These are phyloP conservation scores for Pachypsylla venusta DNA, from an alignment of 1,140 invertebrate genomes.

Conservation along the genomic window DNA sequence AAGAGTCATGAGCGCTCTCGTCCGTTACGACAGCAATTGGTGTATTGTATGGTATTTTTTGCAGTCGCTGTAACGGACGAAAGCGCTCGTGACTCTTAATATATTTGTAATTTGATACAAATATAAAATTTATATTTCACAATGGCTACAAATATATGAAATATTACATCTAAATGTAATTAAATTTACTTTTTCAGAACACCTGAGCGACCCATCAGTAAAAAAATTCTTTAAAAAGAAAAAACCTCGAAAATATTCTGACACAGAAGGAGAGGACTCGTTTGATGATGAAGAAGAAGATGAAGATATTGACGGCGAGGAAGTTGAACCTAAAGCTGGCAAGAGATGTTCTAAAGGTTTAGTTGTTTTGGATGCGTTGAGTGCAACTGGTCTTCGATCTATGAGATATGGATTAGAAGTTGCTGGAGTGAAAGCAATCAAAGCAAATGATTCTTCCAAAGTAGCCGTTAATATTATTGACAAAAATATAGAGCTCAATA, in stretches of 20 bases:
- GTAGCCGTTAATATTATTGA: constrained; percentile 75
- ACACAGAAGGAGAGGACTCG: too few relatives aligned
- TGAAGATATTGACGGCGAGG: constrained; percentile 9
- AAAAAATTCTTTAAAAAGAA: constrained; percentile 14
- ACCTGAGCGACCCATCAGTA: constrained; percentile 10
- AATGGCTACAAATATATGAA: too few relatives aligned
- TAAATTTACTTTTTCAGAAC: constrained; percentile 3
- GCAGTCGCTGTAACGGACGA: too few relatives aligned
- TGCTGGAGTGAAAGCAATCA: constrained; percentile 56
- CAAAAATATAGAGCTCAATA: constrained; percentile 65
- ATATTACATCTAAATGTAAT: too few relatives aligned
- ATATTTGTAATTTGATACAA: too few relatives aligned
- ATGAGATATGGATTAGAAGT: constrained; percentile 95
- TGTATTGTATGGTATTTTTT: too few relatives aligned
- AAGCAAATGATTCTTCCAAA: constrained; percentile 89
- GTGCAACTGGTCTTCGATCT: constrained; percentile 87
- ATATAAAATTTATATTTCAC: too few relatives aligned
- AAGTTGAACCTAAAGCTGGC: constrained; percentile 11
- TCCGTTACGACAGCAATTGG: too few relatives aligned
- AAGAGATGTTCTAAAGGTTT: constrained; percentile 38
- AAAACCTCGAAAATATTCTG: constrained; percentile 18
- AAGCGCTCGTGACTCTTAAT: too few relatives aligned
- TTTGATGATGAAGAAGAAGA: too few relatives aligned
- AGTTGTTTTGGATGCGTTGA: constrained; percentile 78
- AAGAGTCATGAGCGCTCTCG: too few relatives aligned